Percentiles rank a stretch among this genome's conserved stretches.
Evolutionary conservation across 2,113 vertebrate genomes (phyloP).

Genomic region (Poecile atricapillus): DNA sequence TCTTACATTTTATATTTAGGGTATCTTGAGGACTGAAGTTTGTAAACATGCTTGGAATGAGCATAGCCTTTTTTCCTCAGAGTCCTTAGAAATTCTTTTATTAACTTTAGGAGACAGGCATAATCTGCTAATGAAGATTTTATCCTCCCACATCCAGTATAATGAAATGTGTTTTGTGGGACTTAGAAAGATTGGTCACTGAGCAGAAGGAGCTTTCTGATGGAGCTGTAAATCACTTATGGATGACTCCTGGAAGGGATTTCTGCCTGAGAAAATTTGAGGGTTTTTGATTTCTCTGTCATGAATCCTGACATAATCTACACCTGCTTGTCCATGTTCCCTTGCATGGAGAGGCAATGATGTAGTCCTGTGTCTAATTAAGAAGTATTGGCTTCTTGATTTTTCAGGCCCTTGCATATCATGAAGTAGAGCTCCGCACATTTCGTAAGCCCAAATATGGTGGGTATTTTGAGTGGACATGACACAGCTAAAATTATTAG

Average conservation of each 20-base stretch:
- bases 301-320: not conserved
- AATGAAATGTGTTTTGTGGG: not conserved
- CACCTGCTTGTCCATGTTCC: not conserved
- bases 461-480: not conserved
- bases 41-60: not conserved
- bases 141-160: not conserved
- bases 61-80: not conserved
- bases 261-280: not conserved
- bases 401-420: not conserved
- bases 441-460: not conserved
- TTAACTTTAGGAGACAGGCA: not conserved
- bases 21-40: not conserved
- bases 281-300: not conserved
- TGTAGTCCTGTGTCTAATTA: not conserved
- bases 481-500: not conserved
- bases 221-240: not conserved
- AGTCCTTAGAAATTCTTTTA: not conserved
- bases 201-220: not conserved
- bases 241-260: not conserved
- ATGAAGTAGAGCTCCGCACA: not conserved
- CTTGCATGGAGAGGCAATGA: not conserved
- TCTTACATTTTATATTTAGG: not conserved
- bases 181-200: not conserved
- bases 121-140: not conserved
- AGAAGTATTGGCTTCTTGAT: not conserved